A percentile compares a stretch with the other conserved stretches of the same genome.
Conservation (phyloP, 2,797 vertebrate species). For the Eidolon dupreanum region DNA sequence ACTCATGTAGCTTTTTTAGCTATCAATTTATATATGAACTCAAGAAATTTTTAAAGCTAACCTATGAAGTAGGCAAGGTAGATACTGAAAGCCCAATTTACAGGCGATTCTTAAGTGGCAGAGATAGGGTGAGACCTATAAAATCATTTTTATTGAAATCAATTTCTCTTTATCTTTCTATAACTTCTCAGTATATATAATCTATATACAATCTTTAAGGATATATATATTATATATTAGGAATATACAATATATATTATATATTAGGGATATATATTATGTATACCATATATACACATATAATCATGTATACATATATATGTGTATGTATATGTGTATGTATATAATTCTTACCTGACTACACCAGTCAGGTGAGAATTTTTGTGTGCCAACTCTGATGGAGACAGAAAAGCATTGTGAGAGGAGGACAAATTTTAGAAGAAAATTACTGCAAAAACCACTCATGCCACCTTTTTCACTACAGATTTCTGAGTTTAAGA, state of each 20-base stretch:
- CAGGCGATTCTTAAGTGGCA: background rate
- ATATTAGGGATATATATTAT: no score
- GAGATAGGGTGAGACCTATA: background rate
- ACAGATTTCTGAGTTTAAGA: background rate
- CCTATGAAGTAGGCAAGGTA: background rate
- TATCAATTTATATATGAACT: constrained; percentile 25
- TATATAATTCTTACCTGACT: no score
- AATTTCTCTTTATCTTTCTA: background rate
- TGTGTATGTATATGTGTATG: background rate
- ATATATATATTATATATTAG: no score
- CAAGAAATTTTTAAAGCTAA: background rate
- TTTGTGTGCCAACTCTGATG: background rate
- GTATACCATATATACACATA: no score
- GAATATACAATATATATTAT: no score
- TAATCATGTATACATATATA: no score
- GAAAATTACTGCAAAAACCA: background rate
- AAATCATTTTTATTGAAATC: background rate
- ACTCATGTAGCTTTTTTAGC: background rate
- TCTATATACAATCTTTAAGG: background rate
- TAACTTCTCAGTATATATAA: no score
- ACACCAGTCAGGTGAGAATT: background rate
- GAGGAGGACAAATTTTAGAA: background rate
- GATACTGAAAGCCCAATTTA: background rate
- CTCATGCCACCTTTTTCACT: background rate
- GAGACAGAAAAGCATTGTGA: background rate